Conservation (phyloP, 2,888 invertebrate species). For the Metallyticus violacea region DNA sequence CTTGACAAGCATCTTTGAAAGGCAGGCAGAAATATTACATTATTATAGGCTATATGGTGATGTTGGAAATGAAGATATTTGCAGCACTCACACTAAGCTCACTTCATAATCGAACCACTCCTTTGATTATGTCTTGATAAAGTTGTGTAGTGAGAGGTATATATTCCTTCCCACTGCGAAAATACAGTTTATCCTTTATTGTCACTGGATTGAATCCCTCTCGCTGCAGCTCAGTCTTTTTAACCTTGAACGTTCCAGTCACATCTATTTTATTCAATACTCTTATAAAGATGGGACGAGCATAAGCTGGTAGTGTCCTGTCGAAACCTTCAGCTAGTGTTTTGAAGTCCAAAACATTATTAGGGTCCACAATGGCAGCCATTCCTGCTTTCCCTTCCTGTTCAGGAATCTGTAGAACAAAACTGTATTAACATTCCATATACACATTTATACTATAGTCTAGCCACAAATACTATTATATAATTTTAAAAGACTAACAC, state of each 20-base stretch:
- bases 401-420: constrained; percentile 61
- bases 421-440: too few species aligned
- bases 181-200: constrained; percentile 55
- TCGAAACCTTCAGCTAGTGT: constrained; percentile 64
- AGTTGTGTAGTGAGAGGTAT: constrained; percentile 45
- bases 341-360: constrained; percentile 56
- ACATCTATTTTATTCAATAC: constrained; percentile 71
- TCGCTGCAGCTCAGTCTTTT: constrained; percentile 80
- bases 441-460: too few species aligned
- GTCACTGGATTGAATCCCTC: constrained; percentile 78
- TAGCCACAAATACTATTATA: too few species aligned
- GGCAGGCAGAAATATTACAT: neutral
- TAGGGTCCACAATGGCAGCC: constrained; percentile 80
- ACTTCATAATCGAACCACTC: constrained; percentile 15
- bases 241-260: constrained; percentile 87
- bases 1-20: neutral
- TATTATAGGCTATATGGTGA: neutral
- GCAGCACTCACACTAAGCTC: neutral
- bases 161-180: constrained; percentile 47
- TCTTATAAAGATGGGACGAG: constrained; percentile 85
- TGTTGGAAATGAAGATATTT: neutral
- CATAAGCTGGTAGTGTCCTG: constrained; percentile 76
- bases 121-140: constrained; percentile 24
- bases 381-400: constrained; percentile 90
- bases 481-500: too few species aligned